Percentiles rank a stretch among this genome's conserved stretches.
phyloP scores from a whole-genome alignment of 2,113 vertebrate species.

The Ochotona curzoniae region DNA sequence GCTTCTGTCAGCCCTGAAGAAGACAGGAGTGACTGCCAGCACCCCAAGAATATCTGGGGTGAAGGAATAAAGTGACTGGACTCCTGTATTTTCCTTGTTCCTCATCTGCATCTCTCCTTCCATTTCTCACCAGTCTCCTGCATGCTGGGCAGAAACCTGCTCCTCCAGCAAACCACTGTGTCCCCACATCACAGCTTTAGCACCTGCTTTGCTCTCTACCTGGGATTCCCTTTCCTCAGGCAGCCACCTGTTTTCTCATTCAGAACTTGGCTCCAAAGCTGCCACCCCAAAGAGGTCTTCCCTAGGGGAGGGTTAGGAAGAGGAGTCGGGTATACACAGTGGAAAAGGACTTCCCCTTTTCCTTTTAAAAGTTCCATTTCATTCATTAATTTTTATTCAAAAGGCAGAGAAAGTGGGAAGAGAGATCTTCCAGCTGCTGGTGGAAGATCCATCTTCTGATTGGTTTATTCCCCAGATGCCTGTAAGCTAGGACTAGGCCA shows the following conservation, averaged over 20 bases:
- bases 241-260: neutral
- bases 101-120: neutral
- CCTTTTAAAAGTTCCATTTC: too few relatives aligned
- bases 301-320: too few relatives aligned
- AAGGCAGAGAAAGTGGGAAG: too few relatives aligned
- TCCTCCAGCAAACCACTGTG: neutral
- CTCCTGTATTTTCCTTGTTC: too few relatives aligned
- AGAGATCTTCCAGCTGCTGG: too few relatives aligned
- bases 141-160: too few relatives aligned
- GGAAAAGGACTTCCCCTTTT: too few relatives aligned
- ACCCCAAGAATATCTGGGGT: neutral
- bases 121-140: neutral
- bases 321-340: too few relatives aligned
- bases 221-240: neutral
- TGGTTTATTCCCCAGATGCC: too few relatives aligned
- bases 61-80: fast-evolving
- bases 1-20: neutral
- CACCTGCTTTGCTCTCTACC: neutral
- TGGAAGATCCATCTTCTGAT: too few relatives aligned
- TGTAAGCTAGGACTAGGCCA: too few relatives aligned
- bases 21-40: neutral
- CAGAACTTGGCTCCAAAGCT: neutral
- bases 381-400: too few relatives aligned
- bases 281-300: neutral
- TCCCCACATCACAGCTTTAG: neutral